Conservation (phyloP, 1,140 invertebrate genomes). For the Heliconius melpomene region DNA sequence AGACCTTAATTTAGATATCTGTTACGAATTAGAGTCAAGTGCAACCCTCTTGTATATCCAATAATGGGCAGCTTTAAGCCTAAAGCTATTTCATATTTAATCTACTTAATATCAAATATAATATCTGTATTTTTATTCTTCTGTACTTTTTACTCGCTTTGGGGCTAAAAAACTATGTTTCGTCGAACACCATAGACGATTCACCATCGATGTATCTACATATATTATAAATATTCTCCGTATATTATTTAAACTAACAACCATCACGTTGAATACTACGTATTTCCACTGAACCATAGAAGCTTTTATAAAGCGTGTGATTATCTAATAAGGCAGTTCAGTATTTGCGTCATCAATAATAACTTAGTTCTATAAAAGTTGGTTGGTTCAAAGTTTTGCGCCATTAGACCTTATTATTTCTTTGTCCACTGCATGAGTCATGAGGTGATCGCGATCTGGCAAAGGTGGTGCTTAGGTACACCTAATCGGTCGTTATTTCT, state of each 20-base stretch:
- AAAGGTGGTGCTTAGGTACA: constrained; percentile 47
- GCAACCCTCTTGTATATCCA: not conserved
- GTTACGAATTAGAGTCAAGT: not conserved
- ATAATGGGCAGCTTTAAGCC: not conserved
- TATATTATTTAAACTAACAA: no score
- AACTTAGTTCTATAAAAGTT: constrained; percentile 29
- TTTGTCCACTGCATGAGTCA: constrained; percentile 60
- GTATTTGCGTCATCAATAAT: constrained; percentile 39
- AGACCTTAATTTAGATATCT: not conserved
- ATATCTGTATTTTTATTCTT: no score
- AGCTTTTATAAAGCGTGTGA: constrained; percentile 13
- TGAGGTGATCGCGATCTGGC: constrained; percentile 59
- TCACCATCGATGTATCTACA: no score
- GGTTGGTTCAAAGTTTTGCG: constrained; percentile 28
- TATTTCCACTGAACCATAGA: not conserved
- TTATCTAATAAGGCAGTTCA: constrained; percentile 34
- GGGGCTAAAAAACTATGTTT: no score
- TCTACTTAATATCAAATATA: no score
- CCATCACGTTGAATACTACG: not conserved
- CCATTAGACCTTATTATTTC: constrained; percentile 63
- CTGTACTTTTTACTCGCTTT: no score
- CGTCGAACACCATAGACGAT: no score
- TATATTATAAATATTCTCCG: no score
- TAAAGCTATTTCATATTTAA: no score
- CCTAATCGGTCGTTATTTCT: constrained; percentile 55